Evolutionary conservation across 1,140 invertebrate species (phyloP).

Genomic region (Eriocheir sinensis): DNA sequence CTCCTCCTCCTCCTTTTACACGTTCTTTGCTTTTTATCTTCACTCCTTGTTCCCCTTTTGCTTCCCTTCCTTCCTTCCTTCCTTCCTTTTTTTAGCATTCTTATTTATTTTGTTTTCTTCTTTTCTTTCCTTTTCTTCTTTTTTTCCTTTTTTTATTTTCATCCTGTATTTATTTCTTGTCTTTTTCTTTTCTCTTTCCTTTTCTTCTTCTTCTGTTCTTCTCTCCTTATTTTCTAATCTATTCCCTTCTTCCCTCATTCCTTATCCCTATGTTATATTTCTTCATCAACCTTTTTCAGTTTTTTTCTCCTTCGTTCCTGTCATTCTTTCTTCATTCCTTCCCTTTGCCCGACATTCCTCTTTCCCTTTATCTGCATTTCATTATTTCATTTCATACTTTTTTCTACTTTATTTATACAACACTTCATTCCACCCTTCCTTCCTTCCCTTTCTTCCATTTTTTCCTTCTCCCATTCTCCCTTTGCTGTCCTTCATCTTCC

Average conservation of each 20-base stretch:
- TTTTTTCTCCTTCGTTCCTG: neutral
- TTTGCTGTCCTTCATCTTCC: too few species aligned
- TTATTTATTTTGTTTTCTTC: neutral
- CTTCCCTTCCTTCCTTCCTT: neutral
- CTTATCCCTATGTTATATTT: neutral
- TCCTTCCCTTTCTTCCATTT: neutral
- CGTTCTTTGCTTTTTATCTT: neutral
- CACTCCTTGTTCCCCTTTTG: neutral
- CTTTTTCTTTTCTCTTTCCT: neutral
- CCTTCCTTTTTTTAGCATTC: neutral
- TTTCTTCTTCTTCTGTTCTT: neutral
- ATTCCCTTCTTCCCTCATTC: neutral
- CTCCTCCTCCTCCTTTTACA: too few species aligned
- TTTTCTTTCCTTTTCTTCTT: too few species aligned
- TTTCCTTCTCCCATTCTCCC: too few species aligned
- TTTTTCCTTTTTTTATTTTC: too few species aligned
- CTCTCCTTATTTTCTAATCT: neutral
- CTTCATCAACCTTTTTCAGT: neutral
- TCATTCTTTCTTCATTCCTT: neutral
- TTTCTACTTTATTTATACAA: neutral
- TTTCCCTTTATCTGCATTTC: neutral
- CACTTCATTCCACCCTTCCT: neutral
- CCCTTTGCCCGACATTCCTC: neutral
- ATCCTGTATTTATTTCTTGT: too few species aligned
- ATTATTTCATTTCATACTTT: neutral